A percentile compares a stretch with the other conserved stretches of the same genome.
Conservation (phyloP, 1,140 invertebrate species). For the Hyphantria cunea region DNA sequence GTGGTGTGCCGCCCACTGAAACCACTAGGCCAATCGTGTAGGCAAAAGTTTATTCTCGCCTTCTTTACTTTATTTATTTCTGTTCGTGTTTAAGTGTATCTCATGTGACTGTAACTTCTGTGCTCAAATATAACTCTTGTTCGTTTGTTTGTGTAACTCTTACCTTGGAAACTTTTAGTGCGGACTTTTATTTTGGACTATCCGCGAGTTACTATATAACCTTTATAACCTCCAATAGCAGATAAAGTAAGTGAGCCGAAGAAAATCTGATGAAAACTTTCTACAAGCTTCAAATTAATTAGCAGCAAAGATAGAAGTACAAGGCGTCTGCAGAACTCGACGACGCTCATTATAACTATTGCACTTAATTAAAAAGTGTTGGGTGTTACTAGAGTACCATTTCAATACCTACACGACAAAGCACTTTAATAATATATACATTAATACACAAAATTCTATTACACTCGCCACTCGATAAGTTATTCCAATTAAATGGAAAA, state of each 20-base stretch:
- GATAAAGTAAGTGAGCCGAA: slow-evolving; percentile 2
- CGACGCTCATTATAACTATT: slow-evolving; percentile 26
- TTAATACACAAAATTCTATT: slow-evolving; percentile 23
- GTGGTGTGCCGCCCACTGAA: too few relatives aligned
- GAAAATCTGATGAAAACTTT: slow-evolving; percentile 21
- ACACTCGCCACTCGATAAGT: slow-evolving; percentile 20
- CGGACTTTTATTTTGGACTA: too few relatives aligned
- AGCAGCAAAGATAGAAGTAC: slow-evolving; percentile 17
- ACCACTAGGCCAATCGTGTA: too few relatives aligned
- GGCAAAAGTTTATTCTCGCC: too few relatives aligned
- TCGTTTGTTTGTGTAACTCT: too few relatives aligned
- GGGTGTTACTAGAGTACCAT: slow-evolving; percentile 9
- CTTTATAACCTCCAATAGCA: not conserved
- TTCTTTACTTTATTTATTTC: too few relatives aligned
- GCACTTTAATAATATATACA: slow-evolving; percentile 22
- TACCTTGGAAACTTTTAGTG: too few relatives aligned
- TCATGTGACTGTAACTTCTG: too few relatives aligned
- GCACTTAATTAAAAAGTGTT: slow-evolving; percentile 29
- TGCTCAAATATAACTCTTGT: too few relatives aligned
- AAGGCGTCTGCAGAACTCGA: slow-evolving; percentile 17
- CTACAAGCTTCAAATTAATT: slow-evolving; percentile 23
- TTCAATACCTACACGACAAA: slow-evolving; percentile 14
- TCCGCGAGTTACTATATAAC: too few relatives aligned
- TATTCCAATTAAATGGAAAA: slow-evolving; percentile 24
- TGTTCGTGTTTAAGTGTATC: too few relatives aligned